Percentiles rank a stretch among this genome's conserved stretches.
Conservation (phyloP, 1,140 invertebrate species). For the Bombus picipes region DNA sequence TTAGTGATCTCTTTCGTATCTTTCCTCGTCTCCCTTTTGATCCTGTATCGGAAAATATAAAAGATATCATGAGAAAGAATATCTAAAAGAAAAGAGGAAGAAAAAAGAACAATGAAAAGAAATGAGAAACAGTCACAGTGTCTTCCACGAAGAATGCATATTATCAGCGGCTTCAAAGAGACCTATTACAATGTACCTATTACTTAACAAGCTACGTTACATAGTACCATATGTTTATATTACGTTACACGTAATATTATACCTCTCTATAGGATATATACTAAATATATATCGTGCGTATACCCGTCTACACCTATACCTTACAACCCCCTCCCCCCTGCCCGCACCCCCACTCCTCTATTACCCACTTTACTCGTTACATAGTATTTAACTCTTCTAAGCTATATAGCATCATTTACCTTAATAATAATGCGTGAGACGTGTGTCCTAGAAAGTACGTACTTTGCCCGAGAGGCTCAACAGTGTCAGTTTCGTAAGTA, state of each 20-base stretch:
- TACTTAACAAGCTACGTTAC: slow-evolving; percentile 78
- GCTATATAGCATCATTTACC: slow-evolving; percentile 77
- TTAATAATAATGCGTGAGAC: slow-evolving; percentile 82
- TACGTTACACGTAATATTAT: slow-evolving; percentile 76
- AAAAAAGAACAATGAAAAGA: neutral
- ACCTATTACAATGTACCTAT: slow-evolving; percentile 79
- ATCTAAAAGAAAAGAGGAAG: neutral
- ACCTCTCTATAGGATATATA: slow-evolving; percentile 78
- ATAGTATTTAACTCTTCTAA: slow-evolving; percentile 81
- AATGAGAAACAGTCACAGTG: slow-evolving; percentile 8
- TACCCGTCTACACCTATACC: slow-evolving; percentile 74
- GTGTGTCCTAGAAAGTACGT: slow-evolving; percentile 82
- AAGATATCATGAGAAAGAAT: no score
- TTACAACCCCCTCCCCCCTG: slow-evolving; percentile 47
- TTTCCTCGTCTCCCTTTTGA: neutral
- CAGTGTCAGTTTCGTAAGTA: slow-evolving; percentile 83
- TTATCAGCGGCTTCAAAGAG: slow-evolving; percentile 74
- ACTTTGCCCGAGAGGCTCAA: slow-evolving; percentile 80
- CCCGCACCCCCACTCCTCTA: neutral
- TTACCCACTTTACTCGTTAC: slow-evolving; percentile 70
- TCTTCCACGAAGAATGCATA: slow-evolving; percentile 78
- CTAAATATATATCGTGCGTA: slow-evolving; percentile 78
- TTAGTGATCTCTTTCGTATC: neutral
- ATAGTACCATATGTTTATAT: slow-evolving; percentile 73
- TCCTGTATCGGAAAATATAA: neutral